phyloP scores from a whole-genome alignment of 2,888 invertebrate species.

The Philereme transversata region DNA sequence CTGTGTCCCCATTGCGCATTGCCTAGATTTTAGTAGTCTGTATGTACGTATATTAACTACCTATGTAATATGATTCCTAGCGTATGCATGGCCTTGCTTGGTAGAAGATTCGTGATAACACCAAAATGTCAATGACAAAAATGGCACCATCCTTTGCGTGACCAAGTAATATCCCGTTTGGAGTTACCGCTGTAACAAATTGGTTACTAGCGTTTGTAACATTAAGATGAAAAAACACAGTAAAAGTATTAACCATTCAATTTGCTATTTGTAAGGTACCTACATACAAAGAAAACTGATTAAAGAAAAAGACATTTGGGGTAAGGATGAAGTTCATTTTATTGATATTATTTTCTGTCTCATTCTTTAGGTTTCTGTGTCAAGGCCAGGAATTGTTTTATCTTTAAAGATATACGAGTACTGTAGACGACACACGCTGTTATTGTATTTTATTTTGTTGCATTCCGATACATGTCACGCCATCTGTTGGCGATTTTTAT shows the following conservation, averaged over 20 bases:
- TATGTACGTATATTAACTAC: neutral
- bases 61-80: conserved; percentile 36
- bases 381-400: conserved; percentile 6
- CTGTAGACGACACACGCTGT: no score
- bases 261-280: no score
- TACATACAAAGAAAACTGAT: no score
- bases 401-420: no score
- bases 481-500: no score
- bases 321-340: neutral
- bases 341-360: conserved; percentile 3
- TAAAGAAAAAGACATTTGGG: neutral
- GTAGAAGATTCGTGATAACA: conserved; percentile 49
- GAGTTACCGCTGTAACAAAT: conserved; percentile 56
- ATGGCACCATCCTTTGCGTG: conserved; percentile 64
- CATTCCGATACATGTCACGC: no score
- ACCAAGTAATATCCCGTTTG: conserved; percentile 65
- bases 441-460: no score
- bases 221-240: conserved; percentile 13
- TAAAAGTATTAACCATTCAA: no score
- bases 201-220: conserved; percentile 35
- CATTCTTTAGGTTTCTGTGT: neutral
- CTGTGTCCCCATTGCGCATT: conserved; percentile 53
- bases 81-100: conserved; percentile 52
- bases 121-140: conserved; percentile 59
- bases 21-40: conserved; percentile 40